Evolutionary conservation across 1,140 invertebrate genomes (phyloP), one percentile per base, ranked within the genome.

Genomic region (Capitella teleta): DNA sequence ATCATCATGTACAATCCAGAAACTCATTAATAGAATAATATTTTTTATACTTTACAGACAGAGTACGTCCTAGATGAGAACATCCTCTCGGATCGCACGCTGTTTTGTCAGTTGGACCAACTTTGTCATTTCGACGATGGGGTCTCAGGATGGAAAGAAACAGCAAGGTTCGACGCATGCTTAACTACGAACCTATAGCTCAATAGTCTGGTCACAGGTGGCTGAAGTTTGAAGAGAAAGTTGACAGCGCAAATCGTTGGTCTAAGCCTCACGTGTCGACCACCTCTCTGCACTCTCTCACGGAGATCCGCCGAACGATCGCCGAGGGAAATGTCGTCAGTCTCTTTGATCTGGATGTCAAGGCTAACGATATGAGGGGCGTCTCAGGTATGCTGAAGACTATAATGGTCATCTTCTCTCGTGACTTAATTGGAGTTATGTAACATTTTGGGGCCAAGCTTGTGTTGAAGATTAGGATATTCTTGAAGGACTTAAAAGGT

Each of bases 241-340:
- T 74, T 12, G 69, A 72, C 45, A 66, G 66, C 19, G 68, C 68
- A 18, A 70, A 72, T 38, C 50, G 72, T 24, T 74, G 70, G 70
- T 72, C 68, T 18, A 73, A 73, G 49, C 72, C 72, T 23, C 72
- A 73, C 50, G 70, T 74, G 25, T 66, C 69, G 25, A 71, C 69
- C 0, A 43, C 72, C 40, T 70, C 68, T 4, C 51, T 73, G 5
- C 66, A 71, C 52, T 66, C 67, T 2, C 68, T 96, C 57, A 76
- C 93, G 48, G 90, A 92, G 69, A 74, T 94, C 8, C 76, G 88
- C 2, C 19, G 32, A 25, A 18, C 34, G n/a, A 28, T 53, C 16
- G 38, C 34, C 12, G 45, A 49, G 10, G n/a, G 34, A 12, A 19
- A n/a, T n/a, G 51, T 28, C 21, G 34, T 25, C n/a, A 28, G 48